These are phyloP conservation scores for Metridium senile DNA, from an alignment of 92 coral and sea anemone genomes.

Conservation along the genomic window DNA sequence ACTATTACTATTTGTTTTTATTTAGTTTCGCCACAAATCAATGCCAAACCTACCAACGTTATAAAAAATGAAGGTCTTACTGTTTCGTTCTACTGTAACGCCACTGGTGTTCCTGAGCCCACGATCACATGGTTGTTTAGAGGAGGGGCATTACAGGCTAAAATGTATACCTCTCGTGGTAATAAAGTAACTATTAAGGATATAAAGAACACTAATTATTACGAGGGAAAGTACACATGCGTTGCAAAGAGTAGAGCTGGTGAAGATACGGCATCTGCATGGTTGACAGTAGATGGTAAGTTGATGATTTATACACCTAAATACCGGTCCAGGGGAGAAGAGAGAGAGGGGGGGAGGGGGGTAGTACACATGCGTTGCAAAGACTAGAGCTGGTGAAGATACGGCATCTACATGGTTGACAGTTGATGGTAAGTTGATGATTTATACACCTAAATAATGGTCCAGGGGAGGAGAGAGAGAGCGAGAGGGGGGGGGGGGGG, in stretches of 20 bases:
- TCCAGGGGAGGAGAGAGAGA: too few species aligned
- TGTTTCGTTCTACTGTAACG: slow-evolving; percentile 41
- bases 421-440: slow-evolving; percentile 44
- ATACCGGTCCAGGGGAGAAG: too few species aligned
- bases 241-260: slow-evolving; percentile 53
- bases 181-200: slow-evolving; percentile 15
- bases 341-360: too few species aligned
- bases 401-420: slow-evolving; percentile 20
- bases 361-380: slow-evolving; percentile 37
- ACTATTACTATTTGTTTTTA: not conserved
- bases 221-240: slow-evolving; percentile 51
- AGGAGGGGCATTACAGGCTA: slow-evolving; percentile 6
- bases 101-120: slow-evolving; percentile 62
- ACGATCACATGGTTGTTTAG: slow-evolving; percentile 44
- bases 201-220: slow-evolving; percentile 21
- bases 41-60: slow-evolving; percentile 15
- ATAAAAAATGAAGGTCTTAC: slow-evolving; percentile 18
- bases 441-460: too few species aligned
- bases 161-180: not conserved
- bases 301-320: too few species aligned
- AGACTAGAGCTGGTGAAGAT: slow-evolving; percentile 45
- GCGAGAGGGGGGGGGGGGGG: too few species aligned
- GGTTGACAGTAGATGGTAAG: slow-evolving; percentile 47
- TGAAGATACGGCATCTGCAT: slow-evolving; percentile 14
- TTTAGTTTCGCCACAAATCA: slow-evolving; percentile 55